Evolutionary conservation across 2,888 invertebrate genomes (phyloP), one percentile per base, ranked within the genome.

Genomic region (Ashinkailepas kermadecensis): DNA sequence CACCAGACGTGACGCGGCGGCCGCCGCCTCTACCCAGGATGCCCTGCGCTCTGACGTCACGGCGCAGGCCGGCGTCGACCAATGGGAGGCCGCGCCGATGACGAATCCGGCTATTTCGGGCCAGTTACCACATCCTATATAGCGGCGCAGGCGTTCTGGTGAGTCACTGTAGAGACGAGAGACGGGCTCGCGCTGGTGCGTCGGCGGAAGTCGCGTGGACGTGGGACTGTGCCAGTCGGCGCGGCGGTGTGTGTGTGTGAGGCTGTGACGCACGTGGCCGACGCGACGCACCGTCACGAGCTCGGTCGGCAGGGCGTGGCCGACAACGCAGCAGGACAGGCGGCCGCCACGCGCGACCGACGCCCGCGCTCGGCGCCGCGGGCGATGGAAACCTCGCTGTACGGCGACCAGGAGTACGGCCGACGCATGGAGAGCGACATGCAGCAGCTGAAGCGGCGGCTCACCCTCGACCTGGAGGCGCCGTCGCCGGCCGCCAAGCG

Each of bases 401-500:
- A 70, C 70, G 70, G 39, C 39, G 70, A 70, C 70, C 70, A 70
- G 70, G 70, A 70, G 25, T 70, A 70, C 70, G 70, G 39, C 25
- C 15, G 21, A 39, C 39, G 39, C 70, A 39, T 39, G 25, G 70
- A 39, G 25, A 11, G 15, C 39, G 3, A 7, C 39, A 39, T 70
- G 39, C 70, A 70, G 70, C 70, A 70, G 70, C 70, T 39, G 39
- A 70, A 70, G 70, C 70, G 70, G 70, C 25, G 39, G 13, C 11
- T 70, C 21, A 70, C 70, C 21, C 70, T 70, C 25, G 70, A 70
- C 70, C 39, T 70, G 39, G 70, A 25, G 70, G 15, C 23, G 65
- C 8, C 23, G 65, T 8, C n/a, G 65, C 23, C 65, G 65, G 65
- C 25, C 12, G 70, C 25, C 12, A 70, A 70, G 7, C 70, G 70